Evolutionary conservation across 2,888 invertebrate species (phyloP).

Genomic region (Aelia acuminata): DNA sequence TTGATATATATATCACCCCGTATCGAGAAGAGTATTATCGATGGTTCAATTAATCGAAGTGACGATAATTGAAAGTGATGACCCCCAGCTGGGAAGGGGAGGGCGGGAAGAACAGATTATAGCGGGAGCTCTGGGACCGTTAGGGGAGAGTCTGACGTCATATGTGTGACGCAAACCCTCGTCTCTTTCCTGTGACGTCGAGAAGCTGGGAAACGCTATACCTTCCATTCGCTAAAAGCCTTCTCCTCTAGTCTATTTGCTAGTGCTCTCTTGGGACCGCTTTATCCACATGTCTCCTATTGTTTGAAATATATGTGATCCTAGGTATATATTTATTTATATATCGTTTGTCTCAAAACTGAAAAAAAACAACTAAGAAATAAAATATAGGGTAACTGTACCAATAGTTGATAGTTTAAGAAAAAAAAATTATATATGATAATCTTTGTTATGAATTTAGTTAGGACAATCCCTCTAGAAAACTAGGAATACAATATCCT

Average conservation of each 20-base stretch:
- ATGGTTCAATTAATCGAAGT: neutral
- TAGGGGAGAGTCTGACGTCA: neutral
- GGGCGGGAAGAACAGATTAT: slow-evolving; percentile 8
- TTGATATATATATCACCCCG: neutral
- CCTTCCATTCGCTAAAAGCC: slow-evolving; percentile 46
- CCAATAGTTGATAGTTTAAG: no score
- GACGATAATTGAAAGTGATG: slow-evolving; percentile 24
- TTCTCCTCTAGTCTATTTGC: neutral
- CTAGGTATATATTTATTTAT: no score
- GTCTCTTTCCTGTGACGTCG: neutral
- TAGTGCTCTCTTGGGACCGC: neutral
- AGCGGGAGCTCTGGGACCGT: slow-evolving; percentile 10
- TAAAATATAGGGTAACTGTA: no score
- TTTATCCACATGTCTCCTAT: neutral
- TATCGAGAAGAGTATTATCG: neutral
- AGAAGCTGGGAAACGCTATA: slow-evolving; percentile 8
- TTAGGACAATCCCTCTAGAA: no score
- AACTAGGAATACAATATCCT: no score
- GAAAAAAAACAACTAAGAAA: no score
- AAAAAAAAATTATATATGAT: no score
- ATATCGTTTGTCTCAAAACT: no score
- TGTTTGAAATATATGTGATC: neutral
- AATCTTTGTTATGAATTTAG: no score
- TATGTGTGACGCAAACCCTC: neutral
- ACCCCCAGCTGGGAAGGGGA: neutral